phyloP scores from a whole-genome alignment of 2,888 invertebrate genomes.

The Ditula angustiorana region DNA sequence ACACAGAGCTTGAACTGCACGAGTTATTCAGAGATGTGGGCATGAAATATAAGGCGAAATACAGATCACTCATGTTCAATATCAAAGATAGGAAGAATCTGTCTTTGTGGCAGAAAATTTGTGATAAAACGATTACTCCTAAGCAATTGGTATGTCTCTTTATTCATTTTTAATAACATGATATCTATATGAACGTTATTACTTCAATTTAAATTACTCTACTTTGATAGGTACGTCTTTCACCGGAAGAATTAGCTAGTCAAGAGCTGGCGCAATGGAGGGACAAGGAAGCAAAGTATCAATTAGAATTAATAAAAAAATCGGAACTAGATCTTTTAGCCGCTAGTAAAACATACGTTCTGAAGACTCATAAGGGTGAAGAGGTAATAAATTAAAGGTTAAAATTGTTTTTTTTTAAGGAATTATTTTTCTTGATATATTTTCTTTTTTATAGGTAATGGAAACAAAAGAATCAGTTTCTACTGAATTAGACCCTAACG shows the following conservation, averaged over 20 bases:
- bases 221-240: conserved; percentile 88
- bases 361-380: conserved; percentile 98
- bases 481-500: conserved; percentile 87
- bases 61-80: conserved; percentile 96
- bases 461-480: conserved; percentile 87
- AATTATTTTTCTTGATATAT: conserved; percentile 4
- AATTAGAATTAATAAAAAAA: conserved; percentile 95
- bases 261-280: conserved; percentile 98
- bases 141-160: conserved; percentile 88
- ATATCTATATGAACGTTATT: conserved; percentile 18
- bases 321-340: conserved; percentile 93
- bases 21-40: conserved; percentile 93
- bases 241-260: conserved; percentile 96
- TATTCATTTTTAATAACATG: neutral
- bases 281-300: conserved; percentile 96
- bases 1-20: conserved; percentile 94
- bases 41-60: conserved; percentile 96
- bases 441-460: conserved; percentile 76
- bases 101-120: conserved; percentile 93
- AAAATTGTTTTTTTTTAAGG: too few species aligned
- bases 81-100: conserved; percentile 97
- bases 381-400: conserved; percentile 69
- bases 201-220: conserved; percentile 13
- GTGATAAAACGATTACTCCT: conserved; percentile 91
- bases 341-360: conserved; percentile 92